phyloP scores from a whole-genome alignment of 2,113 vertebrate species.

The Lepisosteus osseus region DNA sequence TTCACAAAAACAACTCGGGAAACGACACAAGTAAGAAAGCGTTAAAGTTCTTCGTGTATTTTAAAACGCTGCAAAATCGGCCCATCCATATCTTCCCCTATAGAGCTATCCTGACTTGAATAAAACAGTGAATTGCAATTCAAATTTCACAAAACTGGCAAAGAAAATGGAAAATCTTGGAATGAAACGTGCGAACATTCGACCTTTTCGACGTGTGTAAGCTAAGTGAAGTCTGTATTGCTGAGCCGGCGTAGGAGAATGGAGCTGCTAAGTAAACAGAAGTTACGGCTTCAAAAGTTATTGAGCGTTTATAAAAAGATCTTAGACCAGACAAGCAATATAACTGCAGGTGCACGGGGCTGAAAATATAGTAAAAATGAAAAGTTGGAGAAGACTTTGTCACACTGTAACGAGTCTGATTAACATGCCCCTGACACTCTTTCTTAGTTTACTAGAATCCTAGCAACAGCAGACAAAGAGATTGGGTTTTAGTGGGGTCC shows the following conservation, averaged over 20 bases:
- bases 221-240: too few species aligned
- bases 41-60: too few species aligned
- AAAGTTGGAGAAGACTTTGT: conserved; percentile 59
- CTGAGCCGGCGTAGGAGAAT: conserved; percentile 1
- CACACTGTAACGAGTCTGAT: conserved; percentile 71
- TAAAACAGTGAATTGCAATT: too few species aligned
- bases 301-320: conserved; percentile 11
- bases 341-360: conserved; percentile 34
- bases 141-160: too few species aligned
- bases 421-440: conserved; percentile 67
- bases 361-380: conserved; percentile 34
- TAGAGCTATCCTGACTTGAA: too few species aligned
- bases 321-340: conserved; percentile 30
- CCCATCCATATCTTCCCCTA: too few species aligned
- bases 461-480: conserved; percentile 80
- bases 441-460: conserved; percentile 60
- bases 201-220: too few species aligned
- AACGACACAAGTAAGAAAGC: too few species aligned
- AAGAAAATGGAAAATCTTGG: too few species aligned
- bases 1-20: too few species aligned
- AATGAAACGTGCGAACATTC: too few species aligned
- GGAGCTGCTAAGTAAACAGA: conserved; percentile 24
- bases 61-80: too few species aligned
- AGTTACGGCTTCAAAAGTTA: conserved; percentile 4
- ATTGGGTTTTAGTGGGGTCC: conserved; percentile 61